Evolutionary conservation across 2,113 vertebrate genomes (phyloP), one percentile per base, ranked within the genome.

Genomic region (Aldabrachelys gigantea): DNA sequence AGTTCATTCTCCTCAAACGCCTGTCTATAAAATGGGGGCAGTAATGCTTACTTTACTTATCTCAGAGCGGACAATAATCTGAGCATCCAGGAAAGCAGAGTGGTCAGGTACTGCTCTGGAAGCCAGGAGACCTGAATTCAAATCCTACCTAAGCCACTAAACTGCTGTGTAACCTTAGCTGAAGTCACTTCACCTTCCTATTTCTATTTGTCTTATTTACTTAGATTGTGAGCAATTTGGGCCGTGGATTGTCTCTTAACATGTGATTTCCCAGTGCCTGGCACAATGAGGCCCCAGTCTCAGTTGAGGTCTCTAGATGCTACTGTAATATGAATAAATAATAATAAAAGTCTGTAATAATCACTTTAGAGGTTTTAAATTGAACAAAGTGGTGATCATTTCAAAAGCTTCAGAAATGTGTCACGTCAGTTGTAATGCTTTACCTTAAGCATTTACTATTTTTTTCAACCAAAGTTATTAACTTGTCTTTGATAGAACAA

Each of bases 251-350:
- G 41, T 91, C 41, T 85, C 81, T 57, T 78, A 38, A 52, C 65
- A 49, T 59, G 65, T 93, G 65, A 87, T 88, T 83, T 72, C 47
- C 69, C 22, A 93, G 41, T 44, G 24, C n/a, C 22, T 76, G 10
- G 21, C 22, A 13, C 21, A 44, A 31, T 41, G 13, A 13, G 90
- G 87, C 76, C 87, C 41, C 54, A 53, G 12, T 90, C 94, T 91
- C 90, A 91, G 47, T 69, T 87, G 35, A 4, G 13, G 5, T n/a
- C 62, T 95, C 87, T 65, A 87, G 59, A 82, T 87, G 72, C 10
- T 24, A 6, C 11, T 76, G 80, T 88, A 92, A 94, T 91, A 94
- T 94, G 92, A 97, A 93, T 87, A 95, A 94, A 95, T 59, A 80
- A 91, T 88, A 87, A 92, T 87, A 86, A 78, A 95, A 92, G 21